Evolutionary conservation across 2,113 vertebrate species (phyloP).

Genomic region (Delphinus delphis): DNA sequence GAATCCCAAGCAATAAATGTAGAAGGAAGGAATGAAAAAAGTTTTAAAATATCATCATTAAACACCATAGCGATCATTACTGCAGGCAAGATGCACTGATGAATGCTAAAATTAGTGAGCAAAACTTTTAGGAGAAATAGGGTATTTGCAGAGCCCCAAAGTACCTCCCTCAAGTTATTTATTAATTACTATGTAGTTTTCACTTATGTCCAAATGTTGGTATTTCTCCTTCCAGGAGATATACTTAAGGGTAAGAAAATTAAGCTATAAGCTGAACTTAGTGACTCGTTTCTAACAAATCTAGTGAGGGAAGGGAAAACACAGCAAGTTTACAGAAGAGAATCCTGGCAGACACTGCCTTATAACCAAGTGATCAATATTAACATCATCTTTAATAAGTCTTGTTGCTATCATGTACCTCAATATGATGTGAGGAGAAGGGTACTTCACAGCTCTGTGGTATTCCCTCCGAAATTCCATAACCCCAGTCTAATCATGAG

Average conservation of each 20-base stretch:
- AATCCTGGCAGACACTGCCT: neutral
- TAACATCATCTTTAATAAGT: neutral
- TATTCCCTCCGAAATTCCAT: neutral
- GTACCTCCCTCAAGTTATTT: neutral
- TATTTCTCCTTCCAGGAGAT: neutral
- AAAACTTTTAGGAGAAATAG: neutral
- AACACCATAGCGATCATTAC: neutral
- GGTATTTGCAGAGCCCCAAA: neutral
- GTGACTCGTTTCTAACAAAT: neutral
- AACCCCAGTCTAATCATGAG: neutral
- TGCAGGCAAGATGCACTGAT: neutral
- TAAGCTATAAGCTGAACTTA: neutral
- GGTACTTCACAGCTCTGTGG: neutral
- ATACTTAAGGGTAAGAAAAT: neutral
- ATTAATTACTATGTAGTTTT: neutral
- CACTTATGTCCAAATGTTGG: neutral
- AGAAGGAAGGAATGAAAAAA: neutral
- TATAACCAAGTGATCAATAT: neutral
- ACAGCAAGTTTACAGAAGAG: neutral
- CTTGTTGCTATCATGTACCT: neutral
- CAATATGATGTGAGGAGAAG: neutral
- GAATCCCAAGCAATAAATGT: neutral
- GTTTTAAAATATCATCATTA: neutral
- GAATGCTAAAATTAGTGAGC: neutral
- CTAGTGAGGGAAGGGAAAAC: neutral